These are phyloP conservation scores for Acrobasis suavella DNA, from an alignment of 2,888 invertebrate species.

Conservation along the genomic window DNA sequence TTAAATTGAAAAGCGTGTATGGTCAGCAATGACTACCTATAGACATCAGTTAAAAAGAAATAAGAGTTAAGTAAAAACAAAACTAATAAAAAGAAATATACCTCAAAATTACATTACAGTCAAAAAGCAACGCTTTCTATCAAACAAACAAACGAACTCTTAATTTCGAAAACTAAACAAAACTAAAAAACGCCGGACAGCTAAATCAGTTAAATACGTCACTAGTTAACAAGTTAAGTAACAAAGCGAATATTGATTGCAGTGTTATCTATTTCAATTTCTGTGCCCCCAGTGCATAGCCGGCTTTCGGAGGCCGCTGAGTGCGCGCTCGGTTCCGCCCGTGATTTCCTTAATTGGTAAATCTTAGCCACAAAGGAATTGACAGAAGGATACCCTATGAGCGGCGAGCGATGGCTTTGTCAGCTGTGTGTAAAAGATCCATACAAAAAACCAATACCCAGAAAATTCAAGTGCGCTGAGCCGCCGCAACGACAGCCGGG, in stretches of 20 bases:
- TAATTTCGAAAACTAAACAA: slow-evolving; percentile 3
- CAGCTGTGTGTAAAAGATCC: too few species aligned
- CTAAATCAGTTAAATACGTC: not conserved
- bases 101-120: too few species aligned
- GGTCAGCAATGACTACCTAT: too few species aligned
- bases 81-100: too few species aligned
- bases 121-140: too few species aligned
- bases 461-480: too few species aligned
- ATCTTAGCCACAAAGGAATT: slow-evolving; percentile 46
- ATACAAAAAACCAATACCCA: too few species aligned
- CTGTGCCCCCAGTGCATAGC: slow-evolving; percentile 21
- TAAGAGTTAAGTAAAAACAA: too few species aligned
- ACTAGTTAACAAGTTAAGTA: slow-evolving; percentile 9
- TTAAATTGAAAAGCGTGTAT: too few species aligned
- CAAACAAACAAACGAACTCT: too few species aligned
- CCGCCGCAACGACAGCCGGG: too few species aligned
- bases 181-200: slow-evolving; percentile 2
- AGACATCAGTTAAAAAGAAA: too few species aligned
- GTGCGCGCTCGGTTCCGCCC: slow-evolving; percentile 66
- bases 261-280: slow-evolving; percentile 19
- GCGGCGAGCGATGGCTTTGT: not conserved
- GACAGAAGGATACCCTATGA: not conserved
- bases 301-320: slow-evolving; percentile 41
- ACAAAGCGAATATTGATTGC: slow-evolving; percentile 20
- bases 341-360: slow-evolving; percentile 77